Evolutionary conservation across 1,140 invertebrate genomes (phyloP).

Genomic region (Drosophila truncata): DNA sequence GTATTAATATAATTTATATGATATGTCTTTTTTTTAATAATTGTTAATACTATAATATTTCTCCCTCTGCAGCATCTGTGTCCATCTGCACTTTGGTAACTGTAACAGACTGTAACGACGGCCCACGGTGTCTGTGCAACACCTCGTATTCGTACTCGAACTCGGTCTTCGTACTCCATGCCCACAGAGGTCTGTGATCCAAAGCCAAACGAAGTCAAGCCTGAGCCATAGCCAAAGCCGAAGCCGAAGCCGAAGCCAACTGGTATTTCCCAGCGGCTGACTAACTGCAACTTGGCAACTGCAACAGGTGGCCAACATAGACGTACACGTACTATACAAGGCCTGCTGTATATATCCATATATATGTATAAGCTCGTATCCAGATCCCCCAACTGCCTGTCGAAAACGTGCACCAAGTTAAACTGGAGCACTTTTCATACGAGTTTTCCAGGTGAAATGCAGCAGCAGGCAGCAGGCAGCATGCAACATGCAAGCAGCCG

Average conservation of each 20-base stretch:
- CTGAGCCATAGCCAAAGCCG: neutral
- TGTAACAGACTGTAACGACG: conserved; percentile 57
- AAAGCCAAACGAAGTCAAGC: conserved; percentile 38
- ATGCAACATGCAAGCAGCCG: conserved; percentile 18
- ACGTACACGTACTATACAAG: conserved; percentile 50
- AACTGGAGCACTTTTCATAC: conserved; percentile 83
- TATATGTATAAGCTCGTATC: neutral
- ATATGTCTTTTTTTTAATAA: neutral
- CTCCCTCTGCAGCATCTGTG: conserved; percentile 14
- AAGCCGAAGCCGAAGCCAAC: conserved; percentile 34
- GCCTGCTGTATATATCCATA: conserved; percentile 30
- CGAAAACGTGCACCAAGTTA: conserved; percentile 79
- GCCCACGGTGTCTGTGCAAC: conserved; percentile 79
- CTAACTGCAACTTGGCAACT: conserved; percentile 57
- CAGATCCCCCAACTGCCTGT: conserved; percentile 38
- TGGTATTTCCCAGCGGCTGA: conserved; percentile 81
- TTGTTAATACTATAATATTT: neutral
- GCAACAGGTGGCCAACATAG: conserved; percentile 69
- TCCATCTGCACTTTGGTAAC: conserved; percentile 52
- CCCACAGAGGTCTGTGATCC: conserved; percentile 33
- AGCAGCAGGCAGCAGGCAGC: conserved; percentile 17
- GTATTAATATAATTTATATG: no score
- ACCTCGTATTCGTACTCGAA: conserved; percentile 41
- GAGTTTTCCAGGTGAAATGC: conserved; percentile 76
- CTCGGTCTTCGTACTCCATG: neutral